phyloP scores from a whole-genome alignment of 30 jellyfish, hydroid and myxozoan species.

The Cassiopea xamachana region DNA sequence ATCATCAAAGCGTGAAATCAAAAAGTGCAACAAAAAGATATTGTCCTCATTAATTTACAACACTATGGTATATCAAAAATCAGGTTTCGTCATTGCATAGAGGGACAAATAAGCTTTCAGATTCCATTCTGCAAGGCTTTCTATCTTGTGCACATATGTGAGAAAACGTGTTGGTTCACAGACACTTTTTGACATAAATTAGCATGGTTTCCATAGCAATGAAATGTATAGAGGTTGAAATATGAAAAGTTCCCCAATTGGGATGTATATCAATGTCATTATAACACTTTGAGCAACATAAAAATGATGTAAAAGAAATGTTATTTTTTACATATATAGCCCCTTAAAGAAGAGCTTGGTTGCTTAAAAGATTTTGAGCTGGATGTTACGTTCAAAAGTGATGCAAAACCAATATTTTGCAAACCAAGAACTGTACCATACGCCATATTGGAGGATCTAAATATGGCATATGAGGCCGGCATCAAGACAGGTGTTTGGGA shows the following conservation, averaged over 20 bases:
- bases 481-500: background rate
- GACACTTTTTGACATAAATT: background rate
- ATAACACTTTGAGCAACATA: background rate
- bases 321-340: background rate
- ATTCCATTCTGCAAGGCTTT: background rate
- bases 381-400: background rate
- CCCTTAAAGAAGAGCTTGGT: background rate
- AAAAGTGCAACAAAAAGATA: background rate
- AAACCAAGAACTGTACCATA: background rate
- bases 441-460: background rate
- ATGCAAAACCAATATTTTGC: background rate
- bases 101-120: background rate
- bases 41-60: background rate
- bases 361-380: background rate
- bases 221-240: background rate
- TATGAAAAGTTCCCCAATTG: background rate
- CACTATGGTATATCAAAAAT: background rate
- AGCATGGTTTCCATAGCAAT: background rate
- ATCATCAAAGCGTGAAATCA: background rate
- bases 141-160: background rate
- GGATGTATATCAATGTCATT: background rate
- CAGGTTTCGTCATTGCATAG: background rate
- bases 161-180: background rate
- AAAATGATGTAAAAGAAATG: background rate
- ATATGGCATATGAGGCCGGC: background rate